Conservation (phyloP, 2,113 vertebrate genomes). For the Carlito syrichta region DNA sequence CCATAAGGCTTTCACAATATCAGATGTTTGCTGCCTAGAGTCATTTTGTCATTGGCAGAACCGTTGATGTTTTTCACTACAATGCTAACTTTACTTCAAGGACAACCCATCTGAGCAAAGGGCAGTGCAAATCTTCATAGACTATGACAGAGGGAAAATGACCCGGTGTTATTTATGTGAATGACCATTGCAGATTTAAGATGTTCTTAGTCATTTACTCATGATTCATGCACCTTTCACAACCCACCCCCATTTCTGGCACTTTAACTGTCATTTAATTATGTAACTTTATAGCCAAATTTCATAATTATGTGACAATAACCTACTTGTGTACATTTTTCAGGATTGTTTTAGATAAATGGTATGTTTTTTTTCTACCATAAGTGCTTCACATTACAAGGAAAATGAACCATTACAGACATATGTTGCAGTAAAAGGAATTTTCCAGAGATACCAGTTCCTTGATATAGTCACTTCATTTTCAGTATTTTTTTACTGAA, state of each 20-base stretch:
- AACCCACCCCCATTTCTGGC: constrained; percentile 54
- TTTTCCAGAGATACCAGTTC: not conserved
- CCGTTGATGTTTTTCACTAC: constrained; percentile 68
- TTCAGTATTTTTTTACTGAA: not conserved
- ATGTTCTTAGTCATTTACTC: constrained; percentile 67
- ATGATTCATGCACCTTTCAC: constrained; percentile 70
- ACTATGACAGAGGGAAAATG: constrained; percentile 72
- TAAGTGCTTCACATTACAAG: not conserved
- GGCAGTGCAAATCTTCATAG: constrained; percentile 74
- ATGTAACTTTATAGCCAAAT: constrained; percentile 4
- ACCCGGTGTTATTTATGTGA: constrained; percentile 72
- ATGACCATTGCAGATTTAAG: constrained; percentile 73
- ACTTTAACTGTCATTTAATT: constrained; percentile 55
- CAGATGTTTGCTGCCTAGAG: constrained; percentile 66
- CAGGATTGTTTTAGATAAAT: not conserved
- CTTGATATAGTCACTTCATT: not conserved
- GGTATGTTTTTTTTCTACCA: not conserved
- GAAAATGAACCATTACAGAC: constrained; percentile 24
- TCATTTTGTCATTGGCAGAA: constrained; percentile 72
- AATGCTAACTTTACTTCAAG: constrained; percentile 77
- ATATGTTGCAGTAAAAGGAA: not conserved
- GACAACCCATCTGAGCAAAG: constrained; percentile 77
- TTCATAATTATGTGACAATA: not conserved
- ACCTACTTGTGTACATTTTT: not conserved
- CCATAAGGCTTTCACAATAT: constrained; percentile 14